Percentiles rank a stretch among this genome's conserved stretches.
Evolutionary conservation across 2,797 vertebrate genomes (phyloP).

Genomic region (Urosaurus nigricauda): DNA sequence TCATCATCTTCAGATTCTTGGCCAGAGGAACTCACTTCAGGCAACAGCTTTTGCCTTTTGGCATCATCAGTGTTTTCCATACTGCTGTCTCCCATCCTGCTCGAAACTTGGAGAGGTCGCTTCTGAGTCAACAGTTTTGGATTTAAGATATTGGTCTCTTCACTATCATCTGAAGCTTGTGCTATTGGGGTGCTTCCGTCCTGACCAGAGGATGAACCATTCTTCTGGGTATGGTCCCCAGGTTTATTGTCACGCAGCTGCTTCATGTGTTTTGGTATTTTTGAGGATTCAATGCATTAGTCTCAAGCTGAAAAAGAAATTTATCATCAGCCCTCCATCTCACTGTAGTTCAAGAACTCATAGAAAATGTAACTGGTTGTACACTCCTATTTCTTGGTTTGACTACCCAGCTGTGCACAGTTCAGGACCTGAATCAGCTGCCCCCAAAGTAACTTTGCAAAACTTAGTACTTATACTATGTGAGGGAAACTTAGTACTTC

Average conservation of each 20-base stretch:
- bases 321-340: not conserved
- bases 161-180: constrained; percentile 3
- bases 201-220: constrained; percentile 16
- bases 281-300: not conserved
- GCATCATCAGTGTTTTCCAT: constrained; percentile 3
- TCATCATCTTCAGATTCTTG: constrained; percentile 33
- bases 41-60: constrained; percentile 40
- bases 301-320: constrained; percentile 29
- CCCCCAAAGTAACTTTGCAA: not conserved
- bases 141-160: not conserved
- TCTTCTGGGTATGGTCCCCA: constrained; percentile 23
- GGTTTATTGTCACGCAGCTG: constrained; percentile 5
- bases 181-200: not conserved
- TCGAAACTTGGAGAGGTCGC: constrained; percentile 3
- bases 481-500: not conserved
- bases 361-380: not conserved
- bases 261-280: constrained; percentile 34
- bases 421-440: not conserved
- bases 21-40: constrained; percentile 2
- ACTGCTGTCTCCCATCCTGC: not conserved
- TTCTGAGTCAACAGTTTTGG: constrained; percentile 15
- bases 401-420: not conserved
- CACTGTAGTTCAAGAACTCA: not conserved
- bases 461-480: not conserved
- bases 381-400: not conserved